Percentiles rank a stretch among this genome's conserved stretches.
Evolutionary conservation across 1,140 invertebrate species (phyloP).

Genomic region (Holotrichia oblita): DNA sequence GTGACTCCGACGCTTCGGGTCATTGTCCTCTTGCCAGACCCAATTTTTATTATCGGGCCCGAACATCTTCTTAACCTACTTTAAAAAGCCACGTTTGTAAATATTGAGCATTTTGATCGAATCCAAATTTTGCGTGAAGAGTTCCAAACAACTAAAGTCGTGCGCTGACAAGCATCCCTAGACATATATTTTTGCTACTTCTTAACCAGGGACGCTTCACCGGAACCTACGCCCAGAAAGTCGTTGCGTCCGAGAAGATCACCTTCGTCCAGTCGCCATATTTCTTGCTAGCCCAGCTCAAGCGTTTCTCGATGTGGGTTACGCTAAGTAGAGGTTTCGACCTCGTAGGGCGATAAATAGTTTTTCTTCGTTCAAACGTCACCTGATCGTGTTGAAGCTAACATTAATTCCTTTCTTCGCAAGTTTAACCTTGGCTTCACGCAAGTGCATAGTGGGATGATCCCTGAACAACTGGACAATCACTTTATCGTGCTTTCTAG

Average conservation of each 20-base stretch:
- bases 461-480: not conserved
- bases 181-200: not conserved
- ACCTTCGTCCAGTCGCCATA: not conserved
- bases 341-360: not conserved
- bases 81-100: too few species aligned
- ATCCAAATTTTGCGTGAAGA: too few species aligned
- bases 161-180: not conserved
- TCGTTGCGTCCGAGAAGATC: not conserved
- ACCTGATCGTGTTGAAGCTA: not conserved
- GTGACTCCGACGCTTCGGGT: too few species aligned
- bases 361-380: slow-evolving; percentile 6
- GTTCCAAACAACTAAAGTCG: too few species aligned
- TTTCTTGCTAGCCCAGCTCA: not conserved
- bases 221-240: not conserved
- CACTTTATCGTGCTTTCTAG: slow-evolving; percentile 4
- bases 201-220: not conserved
- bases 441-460: slow-evolving; percentile 2
- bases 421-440: not conserved
- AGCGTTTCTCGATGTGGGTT: not conserved
- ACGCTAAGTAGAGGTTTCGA: not conserved
- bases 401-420: not conserved
- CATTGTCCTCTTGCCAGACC: too few species aligned
- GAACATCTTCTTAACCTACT: too few species aligned
- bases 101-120: too few species aligned
- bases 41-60: too few species aligned